Percentiles rank a stretch among this genome's conserved stretches.
These are phyloP conservation scores for Cryptomyrus ogoouensis DNA, from an alignment of 2,113 vertebrate genomes.

Conservation along the genomic window DNA sequence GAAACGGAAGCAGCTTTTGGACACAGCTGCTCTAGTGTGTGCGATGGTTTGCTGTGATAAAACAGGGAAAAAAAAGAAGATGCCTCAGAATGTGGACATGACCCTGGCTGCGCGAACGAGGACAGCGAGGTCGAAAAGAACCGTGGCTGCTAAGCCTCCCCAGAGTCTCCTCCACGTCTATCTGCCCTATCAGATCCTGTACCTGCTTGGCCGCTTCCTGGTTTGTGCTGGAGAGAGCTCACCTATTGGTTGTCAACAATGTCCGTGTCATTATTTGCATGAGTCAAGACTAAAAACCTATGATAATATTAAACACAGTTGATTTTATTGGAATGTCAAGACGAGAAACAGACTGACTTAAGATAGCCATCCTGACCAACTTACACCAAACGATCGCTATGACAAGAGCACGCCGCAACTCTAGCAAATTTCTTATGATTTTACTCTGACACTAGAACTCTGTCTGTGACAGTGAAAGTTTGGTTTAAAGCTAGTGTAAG, in stretches of 20 bases:
- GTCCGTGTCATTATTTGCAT: not conserved
- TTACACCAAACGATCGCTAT: not conserved
- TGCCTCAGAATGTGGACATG: not conserved
- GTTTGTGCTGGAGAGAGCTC: not conserved
- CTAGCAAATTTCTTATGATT: not conserved
- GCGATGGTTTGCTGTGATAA: not conserved
- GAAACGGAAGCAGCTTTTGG: not conserved
- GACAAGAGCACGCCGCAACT: not conserved
- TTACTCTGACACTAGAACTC: not conserved
- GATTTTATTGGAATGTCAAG: not conserved
- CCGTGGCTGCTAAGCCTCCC: not conserved
- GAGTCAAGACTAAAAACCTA: not conserved
- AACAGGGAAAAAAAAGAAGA: not conserved
- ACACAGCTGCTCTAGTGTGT: not conserved
- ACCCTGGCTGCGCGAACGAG: not conserved
- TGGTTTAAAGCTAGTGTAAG: not conserved
- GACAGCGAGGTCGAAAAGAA: not conserved
- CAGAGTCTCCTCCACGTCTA: not conserved
- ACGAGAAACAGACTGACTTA: not conserved
- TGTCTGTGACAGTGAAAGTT: not conserved
- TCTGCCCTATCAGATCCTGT: not conserved
- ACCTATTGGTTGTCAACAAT: not conserved
- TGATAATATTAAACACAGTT: not conserved
- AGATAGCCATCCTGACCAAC: not conserved
- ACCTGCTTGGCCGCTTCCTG: not conserved